A percentile compares a stretch with the other conserved stretches of the same genome.
Evolutionary conservation across 1,140 invertebrate species (phyloP).

Genomic region (Colletes gigas): DNA sequence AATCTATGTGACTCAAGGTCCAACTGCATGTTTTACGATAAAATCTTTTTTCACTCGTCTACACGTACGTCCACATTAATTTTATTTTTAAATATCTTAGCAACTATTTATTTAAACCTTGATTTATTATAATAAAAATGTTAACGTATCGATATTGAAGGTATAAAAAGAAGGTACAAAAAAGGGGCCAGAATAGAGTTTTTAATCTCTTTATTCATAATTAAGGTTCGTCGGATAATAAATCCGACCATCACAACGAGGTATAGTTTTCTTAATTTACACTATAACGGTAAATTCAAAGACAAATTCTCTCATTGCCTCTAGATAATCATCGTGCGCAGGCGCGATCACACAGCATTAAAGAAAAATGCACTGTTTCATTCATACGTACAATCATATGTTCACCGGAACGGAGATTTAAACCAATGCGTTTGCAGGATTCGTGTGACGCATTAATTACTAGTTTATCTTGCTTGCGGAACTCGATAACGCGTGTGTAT

Average conservation of each 20-base stretch:
- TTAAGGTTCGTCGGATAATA: conserved; percentile 73
- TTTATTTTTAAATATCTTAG: too few relatives aligned
- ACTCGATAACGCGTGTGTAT: conserved; percentile 37
- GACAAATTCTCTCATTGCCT: conserved; percentile 58
- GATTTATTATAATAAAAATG: too few relatives aligned
- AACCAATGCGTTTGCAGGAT: conserved; percentile 38
- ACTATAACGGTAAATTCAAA: conserved; percentile 66
- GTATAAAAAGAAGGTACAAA: not conserved
- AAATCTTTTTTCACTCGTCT: not conserved
- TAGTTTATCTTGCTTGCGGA: conserved; percentile 45
- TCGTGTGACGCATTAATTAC: conserved; percentile 43
- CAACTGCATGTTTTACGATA: not conserved
- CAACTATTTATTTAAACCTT: too few relatives aligned
- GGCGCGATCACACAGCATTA: conserved; percentile 7
- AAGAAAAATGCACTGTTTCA: conserved; percentile 39
- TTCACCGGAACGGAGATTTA: conserved; percentile 40
- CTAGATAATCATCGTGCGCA: conserved; percentile 38
- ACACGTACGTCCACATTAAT: too few relatives aligned
- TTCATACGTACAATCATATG: conserved; percentile 44
- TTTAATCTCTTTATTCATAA: conserved; percentile 76
- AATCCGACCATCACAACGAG: conserved; percentile 79
- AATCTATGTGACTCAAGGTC: not conserved
- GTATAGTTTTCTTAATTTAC: conserved; percentile 75
- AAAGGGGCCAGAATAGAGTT: conserved; percentile 55
- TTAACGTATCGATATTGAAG: not conserved